Conservation (phyloP, 1,140 invertebrate genomes). For the Pogonognathellus flavescens region DNA sequence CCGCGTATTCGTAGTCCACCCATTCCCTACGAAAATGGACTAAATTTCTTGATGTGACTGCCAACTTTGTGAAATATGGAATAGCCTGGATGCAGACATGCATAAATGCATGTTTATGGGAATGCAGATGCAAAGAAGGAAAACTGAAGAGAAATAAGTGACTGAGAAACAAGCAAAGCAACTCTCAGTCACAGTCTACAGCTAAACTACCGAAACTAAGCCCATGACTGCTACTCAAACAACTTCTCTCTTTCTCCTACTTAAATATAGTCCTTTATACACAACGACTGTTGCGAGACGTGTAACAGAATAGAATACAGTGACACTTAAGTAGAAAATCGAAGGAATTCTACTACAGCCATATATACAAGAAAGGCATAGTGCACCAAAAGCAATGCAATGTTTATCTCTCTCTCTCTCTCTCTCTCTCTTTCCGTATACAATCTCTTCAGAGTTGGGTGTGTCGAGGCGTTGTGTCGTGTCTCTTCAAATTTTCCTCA, state of each 20-base stretch:
- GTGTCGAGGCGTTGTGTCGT: slow-evolving; percentile 4
- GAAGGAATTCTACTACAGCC: background rate
- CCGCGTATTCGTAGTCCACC: slow-evolving; percentile 25
- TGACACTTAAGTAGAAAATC: background rate
- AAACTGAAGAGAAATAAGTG: slow-evolving; percentile 41
- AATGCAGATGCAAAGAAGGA: slow-evolving; percentile 28
- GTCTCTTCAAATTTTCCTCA: slow-evolving; percentile 32
- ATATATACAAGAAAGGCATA: background rate
- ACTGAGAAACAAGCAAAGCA: background rate
- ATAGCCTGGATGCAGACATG: slow-evolving; percentile 50
- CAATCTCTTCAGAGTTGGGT: slow-evolving; percentile 20
- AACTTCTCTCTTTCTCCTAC: no score
- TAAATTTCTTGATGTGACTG: slow-evolving; percentile 51
- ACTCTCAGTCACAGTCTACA: background rate
- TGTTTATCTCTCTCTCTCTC: slow-evolving; percentile 15
- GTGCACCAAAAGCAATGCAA: background rate
- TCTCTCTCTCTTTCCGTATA: background rate
- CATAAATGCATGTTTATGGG: slow-evolving; percentile 57
- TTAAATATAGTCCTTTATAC: background rate
- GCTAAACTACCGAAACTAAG: slow-evolving; percentile 5
- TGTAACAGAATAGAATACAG: slow-evolving; percentile 7
- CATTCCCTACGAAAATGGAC: slow-evolving; percentile 44
- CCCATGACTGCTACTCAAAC: no score
- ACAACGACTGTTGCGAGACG: background rate
- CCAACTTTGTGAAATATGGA: slow-evolving; percentile 47